Conservation (phyloP, 2,888 invertebrate genomes). For the Heliothis peltigera region DNA sequence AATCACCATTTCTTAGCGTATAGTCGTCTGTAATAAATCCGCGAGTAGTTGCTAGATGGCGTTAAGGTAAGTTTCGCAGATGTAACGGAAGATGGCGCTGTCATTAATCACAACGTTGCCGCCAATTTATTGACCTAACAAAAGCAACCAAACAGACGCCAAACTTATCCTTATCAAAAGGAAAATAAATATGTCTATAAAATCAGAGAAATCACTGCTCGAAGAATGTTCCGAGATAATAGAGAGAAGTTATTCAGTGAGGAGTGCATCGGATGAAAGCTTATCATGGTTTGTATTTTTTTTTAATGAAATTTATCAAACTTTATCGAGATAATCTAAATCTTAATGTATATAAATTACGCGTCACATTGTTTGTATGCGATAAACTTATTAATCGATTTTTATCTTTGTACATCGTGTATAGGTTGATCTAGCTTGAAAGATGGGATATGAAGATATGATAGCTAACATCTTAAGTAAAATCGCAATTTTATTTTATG, state of each 20-base stretch:
- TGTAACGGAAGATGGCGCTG: slow-evolving; percentile 53
- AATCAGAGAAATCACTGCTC: slow-evolving; percentile 81
- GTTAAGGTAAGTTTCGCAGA: not conserved
- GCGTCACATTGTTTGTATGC: too few species aligned
- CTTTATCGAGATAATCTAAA: too few species aligned
- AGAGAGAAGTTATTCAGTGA: slow-evolving; percentile 80
- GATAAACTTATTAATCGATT: too few species aligned
- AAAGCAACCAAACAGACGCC: slow-evolving; percentile 7
- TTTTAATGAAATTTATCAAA: not conserved
- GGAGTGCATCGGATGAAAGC: slow-evolving; percentile 81
- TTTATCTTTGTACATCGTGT: too few species aligned
- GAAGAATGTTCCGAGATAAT: slow-evolving; percentile 83
- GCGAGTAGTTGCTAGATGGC: not conserved
- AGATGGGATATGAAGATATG: too few species aligned
- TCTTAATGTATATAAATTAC: too few species aligned
- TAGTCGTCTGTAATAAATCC: not conserved
- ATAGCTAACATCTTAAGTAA: too few species aligned
- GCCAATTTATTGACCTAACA: slow-evolving; percentile 71
- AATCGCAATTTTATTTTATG: too few species aligned
- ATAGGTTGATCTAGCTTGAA: too few species aligned
- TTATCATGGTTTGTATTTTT: slow-evolving; percentile 72
- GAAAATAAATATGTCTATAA: slow-evolving; percentile 76
- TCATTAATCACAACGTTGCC: not conserved
- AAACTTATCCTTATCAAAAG: not conserved
- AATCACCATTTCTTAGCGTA: not conserved